These are phyloP conservation scores for Alauda arvensis DNA, from an alignment of 2,797 vertebrate species.

Conservation along the genomic window DNA sequence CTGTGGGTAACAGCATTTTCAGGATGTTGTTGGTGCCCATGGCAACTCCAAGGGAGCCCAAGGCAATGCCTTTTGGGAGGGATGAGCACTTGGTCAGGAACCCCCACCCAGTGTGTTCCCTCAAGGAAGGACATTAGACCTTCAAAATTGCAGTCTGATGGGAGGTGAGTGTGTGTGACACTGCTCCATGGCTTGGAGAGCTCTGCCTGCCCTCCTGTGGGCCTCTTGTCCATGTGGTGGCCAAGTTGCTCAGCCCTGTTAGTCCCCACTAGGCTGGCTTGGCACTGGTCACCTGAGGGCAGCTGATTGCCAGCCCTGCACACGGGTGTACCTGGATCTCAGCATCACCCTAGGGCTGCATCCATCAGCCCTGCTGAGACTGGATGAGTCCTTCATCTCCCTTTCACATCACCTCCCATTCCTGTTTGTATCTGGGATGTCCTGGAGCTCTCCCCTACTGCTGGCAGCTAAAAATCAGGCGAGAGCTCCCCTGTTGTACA, in stretches of 20 bases:
- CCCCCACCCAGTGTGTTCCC: accelerated
- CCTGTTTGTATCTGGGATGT: neutral
- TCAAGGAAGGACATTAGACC: neutral
- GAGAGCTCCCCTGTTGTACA: neutral
- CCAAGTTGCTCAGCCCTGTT: neutral
- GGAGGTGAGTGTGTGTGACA: accelerated
- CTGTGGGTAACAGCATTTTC: neutral
- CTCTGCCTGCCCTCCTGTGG: neutral
- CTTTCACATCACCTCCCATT: accelerated
- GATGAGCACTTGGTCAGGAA: neutral
- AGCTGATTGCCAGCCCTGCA: neutral
- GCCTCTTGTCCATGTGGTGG: neutral
- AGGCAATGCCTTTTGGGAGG: accelerated
- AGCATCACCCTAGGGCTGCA: neutral
- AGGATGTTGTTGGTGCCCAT: neutral
- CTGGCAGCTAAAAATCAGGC: neutral
- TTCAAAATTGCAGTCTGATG: neutral
- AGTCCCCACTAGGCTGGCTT: neutral
- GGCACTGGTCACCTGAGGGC: neutral
- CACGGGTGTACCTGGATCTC: accelerated
- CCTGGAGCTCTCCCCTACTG: neutral
- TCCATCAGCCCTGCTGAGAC: accelerated
- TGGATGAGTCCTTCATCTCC: neutral
- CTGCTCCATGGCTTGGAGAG: neutral
- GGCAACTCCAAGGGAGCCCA: neutral